These are phyloP conservation scores for Andricus grossulariae DNA, from an alignment of 1,140 invertebrate genomes.

Conservation along the genomic window DNA sequence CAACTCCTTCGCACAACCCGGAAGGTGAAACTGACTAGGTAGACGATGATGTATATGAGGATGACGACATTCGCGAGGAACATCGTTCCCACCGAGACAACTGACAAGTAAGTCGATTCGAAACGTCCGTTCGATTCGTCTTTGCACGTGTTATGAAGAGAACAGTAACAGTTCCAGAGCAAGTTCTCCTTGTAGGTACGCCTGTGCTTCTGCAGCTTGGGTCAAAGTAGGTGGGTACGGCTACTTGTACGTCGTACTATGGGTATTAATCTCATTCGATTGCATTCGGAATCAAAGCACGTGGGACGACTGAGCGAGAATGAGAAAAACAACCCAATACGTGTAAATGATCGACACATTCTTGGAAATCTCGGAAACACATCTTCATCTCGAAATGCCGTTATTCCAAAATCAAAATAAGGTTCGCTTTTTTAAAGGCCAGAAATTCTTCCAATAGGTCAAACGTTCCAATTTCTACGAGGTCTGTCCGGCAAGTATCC, in stretches of 20 bases:
- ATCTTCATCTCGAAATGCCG: no score
- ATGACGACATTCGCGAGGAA: slow-evolving; percentile 40
- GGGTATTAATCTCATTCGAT: slow-evolving; percentile 51
- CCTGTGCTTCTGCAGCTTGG: not conserved
- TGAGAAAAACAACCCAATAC: not conserved
- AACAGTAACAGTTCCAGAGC: slow-evolving; percentile 8
- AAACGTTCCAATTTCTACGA: no score
- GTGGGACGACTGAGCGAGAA: slow-evolving; percentile 29
- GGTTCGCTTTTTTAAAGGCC: no score
- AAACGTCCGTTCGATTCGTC: slow-evolving; percentile 30
- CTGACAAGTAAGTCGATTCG: not conserved
- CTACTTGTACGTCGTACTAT: slow-evolving; percentile 37
- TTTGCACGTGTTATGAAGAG: slow-evolving; percentile 19
- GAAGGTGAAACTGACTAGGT: slow-evolving; percentile 31
- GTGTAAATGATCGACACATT: slow-evolving; percentile 18
- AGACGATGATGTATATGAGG: slow-evolving; percentile 31
- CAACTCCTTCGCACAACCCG: slow-evolving; percentile 21
- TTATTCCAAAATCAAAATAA: no score
- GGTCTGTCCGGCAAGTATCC: no score
- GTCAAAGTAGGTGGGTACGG: slow-evolving; percentile 46
- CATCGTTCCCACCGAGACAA: slow-evolving; percentile 32
- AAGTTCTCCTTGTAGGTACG: slow-evolving; percentile 28
- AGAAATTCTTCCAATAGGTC: no score
- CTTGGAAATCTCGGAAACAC: not conserved
- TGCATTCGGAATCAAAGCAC: slow-evolving; percentile 47